Conservation (phyloP, 2,113 vertebrate species). For the Ursus arctos region DNA sequence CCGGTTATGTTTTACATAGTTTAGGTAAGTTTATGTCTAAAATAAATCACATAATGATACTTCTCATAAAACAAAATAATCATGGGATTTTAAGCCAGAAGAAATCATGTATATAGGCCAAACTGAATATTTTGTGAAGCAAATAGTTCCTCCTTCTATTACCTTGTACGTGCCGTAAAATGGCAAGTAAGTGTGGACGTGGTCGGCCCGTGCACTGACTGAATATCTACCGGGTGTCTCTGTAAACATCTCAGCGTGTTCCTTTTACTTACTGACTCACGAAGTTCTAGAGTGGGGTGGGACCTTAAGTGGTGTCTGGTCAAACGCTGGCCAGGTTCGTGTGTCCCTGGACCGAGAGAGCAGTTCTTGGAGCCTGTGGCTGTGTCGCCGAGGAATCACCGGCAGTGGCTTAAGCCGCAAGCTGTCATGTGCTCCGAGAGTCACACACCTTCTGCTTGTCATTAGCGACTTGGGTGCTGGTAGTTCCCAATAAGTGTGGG, state of each 20-base stretch:
- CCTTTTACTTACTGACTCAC: background rate
- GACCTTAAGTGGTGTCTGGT: background rate
- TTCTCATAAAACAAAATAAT: background rate
- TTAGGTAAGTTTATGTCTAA: slow-evolving; percentile 25
- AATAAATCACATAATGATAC: background rate
- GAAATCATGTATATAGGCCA: background rate
- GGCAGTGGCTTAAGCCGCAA: background rate
- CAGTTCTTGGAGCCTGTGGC: background rate
- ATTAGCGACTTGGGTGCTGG: background rate
- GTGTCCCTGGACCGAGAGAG: background rate
- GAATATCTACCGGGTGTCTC: background rate
- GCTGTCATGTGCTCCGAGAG: background rate
- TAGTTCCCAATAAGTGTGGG: background rate
- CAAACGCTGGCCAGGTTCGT: background rate
- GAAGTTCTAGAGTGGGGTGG: background rate
- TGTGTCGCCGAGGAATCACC: background rate
- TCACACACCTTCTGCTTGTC: background rate
- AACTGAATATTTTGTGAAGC: background rate
- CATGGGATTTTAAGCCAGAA: background rate
- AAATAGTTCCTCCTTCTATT: slow-evolving; percentile 9
- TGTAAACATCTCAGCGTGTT: background rate
- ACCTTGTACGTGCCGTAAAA: slow-evolving; percentile 16
- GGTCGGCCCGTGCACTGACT: background rate
- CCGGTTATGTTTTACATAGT: background rate
- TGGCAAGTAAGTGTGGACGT: background rate